Evolutionary conservation across 2,113 vertebrate genomes (phyloP).

Genomic region (Bostrychus sinensis): DNA sequence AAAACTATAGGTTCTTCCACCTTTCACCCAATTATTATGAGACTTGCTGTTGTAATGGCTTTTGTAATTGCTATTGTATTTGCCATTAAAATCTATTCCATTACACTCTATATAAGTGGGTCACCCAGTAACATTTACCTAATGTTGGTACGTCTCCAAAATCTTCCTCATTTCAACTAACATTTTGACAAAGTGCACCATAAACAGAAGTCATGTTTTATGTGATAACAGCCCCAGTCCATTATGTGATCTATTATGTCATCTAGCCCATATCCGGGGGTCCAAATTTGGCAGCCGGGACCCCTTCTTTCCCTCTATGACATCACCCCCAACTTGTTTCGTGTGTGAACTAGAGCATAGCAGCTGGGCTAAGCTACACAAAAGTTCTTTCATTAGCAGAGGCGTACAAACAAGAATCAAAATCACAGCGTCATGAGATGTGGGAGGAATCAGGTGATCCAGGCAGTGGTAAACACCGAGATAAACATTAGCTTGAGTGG

Average conservation of each 20-base stretch:
- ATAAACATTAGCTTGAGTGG: constrained; percentile 52
- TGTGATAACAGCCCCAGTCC: not conserved
- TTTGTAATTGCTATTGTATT: too few species aligned
- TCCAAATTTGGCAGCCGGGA: constrained; percentile 50
- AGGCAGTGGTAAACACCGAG: constrained; percentile 38
- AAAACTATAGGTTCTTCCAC: too few species aligned
- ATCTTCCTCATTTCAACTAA: too few species aligned
- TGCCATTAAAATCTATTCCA: too few species aligned
- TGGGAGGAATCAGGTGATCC: constrained; percentile 44
- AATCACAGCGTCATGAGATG: constrained; percentile 33
- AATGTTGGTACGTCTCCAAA: too few species aligned
- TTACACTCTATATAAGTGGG: too few species aligned
- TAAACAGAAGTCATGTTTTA: constrained; percentile 9
- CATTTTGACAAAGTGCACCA: constrained; percentile 4
- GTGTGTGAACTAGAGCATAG: constrained; percentile 62
- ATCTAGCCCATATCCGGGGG: constrained; percentile 36
- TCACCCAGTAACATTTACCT: too few species aligned
- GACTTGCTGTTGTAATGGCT: too few species aligned
- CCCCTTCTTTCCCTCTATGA: constrained; percentile 29
- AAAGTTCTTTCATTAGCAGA: constrained; percentile 53
- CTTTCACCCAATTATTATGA: too few species aligned
- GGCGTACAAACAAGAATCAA: constrained; percentile 38
- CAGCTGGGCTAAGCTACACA: constrained; percentile 34
- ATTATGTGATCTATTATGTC: constrained; percentile 33
- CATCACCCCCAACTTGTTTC: constrained; percentile 50